A percentile compares a stretch with the other conserved stretches of the same genome.
Evolutionary conservation across 2,888 invertebrate genomes (phyloP).

Genomic region (Ornithoptera alexandrae): DNA sequence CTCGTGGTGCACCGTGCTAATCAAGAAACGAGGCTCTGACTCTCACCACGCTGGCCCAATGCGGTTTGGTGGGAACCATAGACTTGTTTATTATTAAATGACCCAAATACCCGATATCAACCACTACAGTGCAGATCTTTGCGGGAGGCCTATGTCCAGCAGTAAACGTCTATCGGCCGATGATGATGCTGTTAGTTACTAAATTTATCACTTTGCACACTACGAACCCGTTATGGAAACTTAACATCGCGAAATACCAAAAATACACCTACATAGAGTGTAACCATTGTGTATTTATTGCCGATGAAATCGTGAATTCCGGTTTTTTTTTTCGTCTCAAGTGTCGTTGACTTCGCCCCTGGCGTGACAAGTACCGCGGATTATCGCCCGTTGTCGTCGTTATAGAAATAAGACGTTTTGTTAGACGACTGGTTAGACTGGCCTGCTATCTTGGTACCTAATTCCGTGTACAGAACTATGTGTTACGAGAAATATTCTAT

Average conservation of each 20-base stretch:
- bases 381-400: constrained; percentile 29
- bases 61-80: no score
- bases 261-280: constrained; percentile 7
- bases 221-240: constrained; percentile 4
- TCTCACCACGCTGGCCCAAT: no score
- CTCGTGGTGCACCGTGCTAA: no score
- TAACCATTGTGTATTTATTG: constrained; percentile 25
- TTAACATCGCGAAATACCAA: constrained; percentile 8
- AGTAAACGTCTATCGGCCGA: no score
- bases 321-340: constrained; percentile 25
- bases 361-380: constrained; percentile 25
- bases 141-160: no score
- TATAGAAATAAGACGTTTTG: constrained; percentile 37
- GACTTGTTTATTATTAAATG: no score
- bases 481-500: neutral
- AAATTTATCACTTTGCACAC: neutral
- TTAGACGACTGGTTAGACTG: constrained; percentile 29
- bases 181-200: neutral
- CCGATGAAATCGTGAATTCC: constrained; percentile 25
- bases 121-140: no score
- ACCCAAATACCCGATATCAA: no score
- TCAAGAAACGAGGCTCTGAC: no score
- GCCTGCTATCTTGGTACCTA: neutral
- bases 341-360: constrained; percentile 25
- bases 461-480: neutral